Evolutionary conservation across 1,140 invertebrate genomes (phyloP).

Genomic region (Pogonomyrmex californicus): DNA sequence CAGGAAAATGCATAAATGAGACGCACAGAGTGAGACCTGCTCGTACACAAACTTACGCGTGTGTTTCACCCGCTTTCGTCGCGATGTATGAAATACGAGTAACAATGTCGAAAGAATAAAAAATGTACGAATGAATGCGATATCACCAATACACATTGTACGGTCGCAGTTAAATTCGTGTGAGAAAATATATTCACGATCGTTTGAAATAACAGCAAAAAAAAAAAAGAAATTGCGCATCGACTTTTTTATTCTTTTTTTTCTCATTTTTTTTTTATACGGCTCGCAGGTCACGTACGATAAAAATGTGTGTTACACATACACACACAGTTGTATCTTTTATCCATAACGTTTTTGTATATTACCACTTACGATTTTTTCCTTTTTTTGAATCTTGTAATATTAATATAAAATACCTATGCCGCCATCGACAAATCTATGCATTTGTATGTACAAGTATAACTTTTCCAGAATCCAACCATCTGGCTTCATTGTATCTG

Average conservation of each 20-base stretch:
- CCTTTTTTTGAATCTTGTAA: slow-evolving; percentile 59
- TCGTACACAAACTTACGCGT: background rate
- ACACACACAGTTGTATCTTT: slow-evolving; percentile 70
- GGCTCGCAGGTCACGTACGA: slow-evolving; percentile 48
- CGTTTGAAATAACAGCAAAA: slow-evolving; percentile 11
- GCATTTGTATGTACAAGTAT: slow-evolving; percentile 84
- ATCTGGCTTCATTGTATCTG: slow-evolving; percentile 72
- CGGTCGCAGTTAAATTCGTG: background rate
- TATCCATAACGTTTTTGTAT: slow-evolving; percentile 71
- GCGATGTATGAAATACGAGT: slow-evolving; percentile 64
- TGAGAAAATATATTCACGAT: background rate
- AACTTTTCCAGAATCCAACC: slow-evolving; percentile 77
- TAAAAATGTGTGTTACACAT: slow-evolving; percentile 41
- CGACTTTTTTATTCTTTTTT: background rate
- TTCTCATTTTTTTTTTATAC: background rate
- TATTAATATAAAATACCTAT: slow-evolving; percentile 82
- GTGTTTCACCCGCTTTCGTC: slow-evolving; percentile 42
- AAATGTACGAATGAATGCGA: slow-evolving; percentile 36
- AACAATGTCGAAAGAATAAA: slow-evolving; percentile 51
- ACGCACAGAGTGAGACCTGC: slow-evolving; percentile 72
- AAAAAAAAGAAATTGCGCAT: background rate
- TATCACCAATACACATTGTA: background rate
- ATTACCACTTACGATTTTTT: slow-evolving; percentile 81
- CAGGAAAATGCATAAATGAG: slow-evolving; percentile 84
- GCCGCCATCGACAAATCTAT: slow-evolving; percentile 80